Percentiles rank a stretch among this genome's conserved stretches.
These are phyloP conservation scores for Brachypteracias leptosomus DNA, from an alignment of 2,113 vertebrate genomes.

Conservation along the genomic window DNA sequence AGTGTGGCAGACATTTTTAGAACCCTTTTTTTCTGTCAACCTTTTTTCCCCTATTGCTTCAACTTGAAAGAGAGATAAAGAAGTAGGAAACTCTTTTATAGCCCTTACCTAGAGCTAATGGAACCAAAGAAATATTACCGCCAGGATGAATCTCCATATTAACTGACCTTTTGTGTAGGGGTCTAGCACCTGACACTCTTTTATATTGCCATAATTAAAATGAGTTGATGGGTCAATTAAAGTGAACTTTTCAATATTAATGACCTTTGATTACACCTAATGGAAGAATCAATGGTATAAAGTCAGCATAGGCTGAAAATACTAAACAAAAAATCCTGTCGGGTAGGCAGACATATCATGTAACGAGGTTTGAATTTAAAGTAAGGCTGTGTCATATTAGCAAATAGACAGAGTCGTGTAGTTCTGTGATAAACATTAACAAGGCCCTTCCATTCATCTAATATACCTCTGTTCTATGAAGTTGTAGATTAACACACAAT, in stretches of 20 bases:
- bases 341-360: not conserved
- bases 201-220: constrained; percentile 49
- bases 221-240: not conserved
- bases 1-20: not conserved
- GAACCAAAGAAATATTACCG: not conserved
- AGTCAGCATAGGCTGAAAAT: not conserved
- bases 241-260: constrained; percentile 44
- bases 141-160: not conserved
- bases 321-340: not conserved
- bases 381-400: not conserved
- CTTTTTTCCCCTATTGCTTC: not conserved
- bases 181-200: not conserved
- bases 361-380: not conserved
- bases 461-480: not conserved
- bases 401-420: not conserved
- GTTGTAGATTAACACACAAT: not conserved
- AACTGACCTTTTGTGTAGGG: not conserved
- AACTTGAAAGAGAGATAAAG: not conserved
- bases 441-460: not conserved
- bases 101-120: not conserved
- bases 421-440: not conserved
- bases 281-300: constrained; percentile 14
- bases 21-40: not conserved
- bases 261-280: constrained; percentile 3
- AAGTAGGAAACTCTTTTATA: not conserved